Base-by-base conservation (phyloP, 1,140 invertebrate genomes). In the Halesus radiatus region DNA sequence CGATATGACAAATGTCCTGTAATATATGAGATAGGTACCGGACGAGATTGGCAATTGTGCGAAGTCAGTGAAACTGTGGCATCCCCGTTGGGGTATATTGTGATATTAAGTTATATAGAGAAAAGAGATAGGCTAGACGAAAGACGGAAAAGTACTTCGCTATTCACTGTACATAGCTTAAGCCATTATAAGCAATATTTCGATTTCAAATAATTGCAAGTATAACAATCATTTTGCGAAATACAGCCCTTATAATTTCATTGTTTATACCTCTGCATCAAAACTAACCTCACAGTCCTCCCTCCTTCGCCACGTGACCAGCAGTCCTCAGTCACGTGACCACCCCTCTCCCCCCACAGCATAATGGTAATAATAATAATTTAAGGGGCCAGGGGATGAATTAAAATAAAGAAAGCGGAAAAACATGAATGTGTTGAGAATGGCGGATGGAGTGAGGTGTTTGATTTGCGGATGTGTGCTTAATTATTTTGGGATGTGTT, bases 321-420 rank as follows among this genome's bases (percentile, higher is more conserved):
- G 60, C 75, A 64, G 18, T n/a, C 75, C n/a, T n/a, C 52, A 45
- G 75, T 77, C 75, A 66, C 75, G 75, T 77, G 75, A 26, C 74
- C 37, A 15, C 20, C 60, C 75, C 75, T 56, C 26, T 37, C 20
- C 32, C 26, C 54, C 26, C 53, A n/a, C 5, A 1, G 20, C 70
- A 18, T 50, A 13, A n/a, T 26, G 70, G 70, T 29, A 45, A 45
- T 45, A 45, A 45, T 45, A 45, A 45, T 45, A 32, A 32, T 32
- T 29, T 32, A 7, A 32, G 32, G 37, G 37, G 53, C 70, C 70
- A 20, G 50, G 53, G 70, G 70, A 10, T 16, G 22, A 74, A 74
- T 74, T 56, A 74, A 74, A 74, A 56, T 74, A 74, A 74, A 74
- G 70, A 74, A 74, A 74, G 50, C 23, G 50, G 70, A 74, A 74